These are phyloP conservation scores for Syngnathus rostellatus DNA, from an alignment of 2,797 vertebrate genomes.

Conservation along the genomic window DNA sequence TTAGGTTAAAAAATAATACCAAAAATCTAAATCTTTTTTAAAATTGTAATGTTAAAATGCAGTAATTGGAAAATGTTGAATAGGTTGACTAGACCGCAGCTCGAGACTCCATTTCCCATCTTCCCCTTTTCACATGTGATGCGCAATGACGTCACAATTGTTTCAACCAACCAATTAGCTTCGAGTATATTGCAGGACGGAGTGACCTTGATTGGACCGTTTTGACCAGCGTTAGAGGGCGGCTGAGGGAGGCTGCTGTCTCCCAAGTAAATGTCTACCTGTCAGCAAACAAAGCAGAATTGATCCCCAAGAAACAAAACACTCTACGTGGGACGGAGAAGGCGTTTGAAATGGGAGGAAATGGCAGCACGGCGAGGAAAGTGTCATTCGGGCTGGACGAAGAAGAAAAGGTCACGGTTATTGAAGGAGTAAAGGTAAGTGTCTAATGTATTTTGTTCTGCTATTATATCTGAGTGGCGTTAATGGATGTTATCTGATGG, in stretches of 20 bases:
- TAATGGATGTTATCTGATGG: neutral
- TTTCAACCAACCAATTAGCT: constrained; percentile 48
- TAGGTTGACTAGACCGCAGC: neutral
- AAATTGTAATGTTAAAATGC: neutral
- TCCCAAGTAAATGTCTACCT: neutral
- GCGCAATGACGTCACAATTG: neutral
- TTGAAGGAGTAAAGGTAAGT: constrained; percentile 87
- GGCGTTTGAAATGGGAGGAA: constrained; percentile 69
- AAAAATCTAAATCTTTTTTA: neutral
- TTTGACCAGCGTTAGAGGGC: constrained; percentile 14
- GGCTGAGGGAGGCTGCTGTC: constrained; percentile 10
- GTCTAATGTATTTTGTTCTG: neutral
- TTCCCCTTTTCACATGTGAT: constrained; percentile 3
- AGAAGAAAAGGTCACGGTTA: constrained; percentile 83
- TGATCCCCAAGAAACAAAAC: neutral
- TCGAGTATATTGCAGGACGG: constrained; percentile 36
- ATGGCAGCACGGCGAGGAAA: constrained; percentile 72
- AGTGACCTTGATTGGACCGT: constrained; percentile 59
- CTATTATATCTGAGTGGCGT: neutral
- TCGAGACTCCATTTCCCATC: constrained; percentile 59
- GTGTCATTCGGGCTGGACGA: constrained; percentile 85
- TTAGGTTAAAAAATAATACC: neutral
- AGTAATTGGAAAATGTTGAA: neutral
- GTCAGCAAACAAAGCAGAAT: neutral
- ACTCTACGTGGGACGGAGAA: neutral